These are phyloP conservation scores for Tinea pellionella DNA, from an alignment of 2,888 invertebrate species.

Conservation along the genomic window DNA sequence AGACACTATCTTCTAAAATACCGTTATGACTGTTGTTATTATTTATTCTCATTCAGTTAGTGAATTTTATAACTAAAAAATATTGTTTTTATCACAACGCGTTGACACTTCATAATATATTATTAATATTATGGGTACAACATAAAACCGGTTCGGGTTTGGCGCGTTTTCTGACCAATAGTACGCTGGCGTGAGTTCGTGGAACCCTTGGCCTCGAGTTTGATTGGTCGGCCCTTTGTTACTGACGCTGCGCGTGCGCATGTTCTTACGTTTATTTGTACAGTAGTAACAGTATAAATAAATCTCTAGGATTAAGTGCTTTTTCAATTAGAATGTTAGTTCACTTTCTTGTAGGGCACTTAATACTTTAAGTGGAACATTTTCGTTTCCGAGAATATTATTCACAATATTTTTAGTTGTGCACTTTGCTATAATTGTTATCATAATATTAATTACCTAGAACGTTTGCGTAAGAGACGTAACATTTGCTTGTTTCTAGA, in stretches of 20 bases:
- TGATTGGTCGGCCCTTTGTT: constrained; percentile 31
- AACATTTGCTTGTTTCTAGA: not conserved
- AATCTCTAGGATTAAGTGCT: not conserved
- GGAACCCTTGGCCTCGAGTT: constrained; percentile 49
- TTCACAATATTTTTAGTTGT: not conserved
- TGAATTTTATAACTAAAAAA: too few species aligned
- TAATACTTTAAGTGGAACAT: not conserved
- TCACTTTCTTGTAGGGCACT: not conserved
- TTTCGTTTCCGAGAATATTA: not conserved
- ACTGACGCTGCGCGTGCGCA: constrained; percentile 16
- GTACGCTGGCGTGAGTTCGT: constrained; percentile 38
- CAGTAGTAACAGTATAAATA: constrained; percentile 10
- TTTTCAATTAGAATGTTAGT: constrained; percentile 1
- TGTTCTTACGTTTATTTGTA: constrained; percentile 11
- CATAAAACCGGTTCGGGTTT: constrained; percentile 28
- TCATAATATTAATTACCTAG: not conserved
- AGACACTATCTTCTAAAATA: not conserved
- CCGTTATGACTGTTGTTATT: not conserved
- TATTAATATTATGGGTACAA: not conserved
- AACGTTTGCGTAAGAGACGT: not conserved
- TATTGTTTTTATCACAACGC: not conserved
- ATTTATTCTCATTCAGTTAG: too few species aligned
- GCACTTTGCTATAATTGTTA: not conserved
- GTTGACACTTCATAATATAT: not conserved
- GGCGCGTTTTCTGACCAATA: constrained; percentile 46